Evolutionary conservation across 92 coral and sea anemone genomes (phyloP).

Genomic region (Heliopora coerulea): DNA sequence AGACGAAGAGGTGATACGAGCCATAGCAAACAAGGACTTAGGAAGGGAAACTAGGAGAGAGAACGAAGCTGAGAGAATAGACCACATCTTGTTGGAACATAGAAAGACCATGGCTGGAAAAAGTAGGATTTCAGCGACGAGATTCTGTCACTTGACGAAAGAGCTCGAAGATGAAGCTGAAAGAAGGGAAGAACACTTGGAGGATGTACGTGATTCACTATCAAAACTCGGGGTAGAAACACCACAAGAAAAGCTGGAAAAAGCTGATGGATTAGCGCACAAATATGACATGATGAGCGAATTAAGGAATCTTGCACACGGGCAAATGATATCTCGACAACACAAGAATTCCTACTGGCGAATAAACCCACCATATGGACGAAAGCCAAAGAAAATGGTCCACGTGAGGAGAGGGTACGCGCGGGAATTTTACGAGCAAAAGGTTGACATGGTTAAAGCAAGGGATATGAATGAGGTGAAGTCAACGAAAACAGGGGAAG

Average conservation of each 20-base stretch:
- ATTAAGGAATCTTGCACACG: constrained; percentile 72
- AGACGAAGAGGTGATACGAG: constrained; percentile 68
- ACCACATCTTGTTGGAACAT: not conserved
- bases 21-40: not conserved
- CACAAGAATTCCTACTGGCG: constrained; percentile 74
- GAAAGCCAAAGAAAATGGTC: constrained; percentile 62
- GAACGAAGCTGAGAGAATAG: not conserved
- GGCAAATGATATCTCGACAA: constrained; percentile 88
- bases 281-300: constrained; percentile 90
- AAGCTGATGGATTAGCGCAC: constrained; percentile 73
- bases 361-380: constrained; percentile 86
- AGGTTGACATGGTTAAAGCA: constrained; percentile 28
- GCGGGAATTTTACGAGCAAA: constrained; percentile 81
- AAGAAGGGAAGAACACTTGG: constrained; percentile 17
- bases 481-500: not conserved
- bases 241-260: constrained; percentile 61
- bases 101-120: constrained; percentile 25
- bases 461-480: not conserved
- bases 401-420: constrained; percentile 71
- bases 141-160: constrained; percentile 31
- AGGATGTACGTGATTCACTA: constrained; percentile 49
- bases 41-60: constrained; percentile 8
- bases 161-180: constrained; percentile 21
- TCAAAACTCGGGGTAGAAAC: constrained; percentile 51
- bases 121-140: constrained; percentile 25